phyloP scores from a whole-genome alignment of 2,888 invertebrate species.

The Vanessa cardui region DNA sequence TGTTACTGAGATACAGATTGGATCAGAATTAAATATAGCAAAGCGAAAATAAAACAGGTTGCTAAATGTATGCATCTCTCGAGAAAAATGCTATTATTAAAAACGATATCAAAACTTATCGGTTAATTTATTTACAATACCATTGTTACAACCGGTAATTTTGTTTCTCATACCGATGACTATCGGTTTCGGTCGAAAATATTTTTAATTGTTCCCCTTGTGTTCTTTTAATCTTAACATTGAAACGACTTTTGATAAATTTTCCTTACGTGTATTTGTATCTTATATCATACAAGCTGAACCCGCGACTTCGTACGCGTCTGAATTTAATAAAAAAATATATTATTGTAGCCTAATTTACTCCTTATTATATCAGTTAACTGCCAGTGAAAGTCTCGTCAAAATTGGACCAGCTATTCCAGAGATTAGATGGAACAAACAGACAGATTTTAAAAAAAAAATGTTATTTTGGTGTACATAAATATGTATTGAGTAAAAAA shows the following conservation, averaged over 20 bases:
- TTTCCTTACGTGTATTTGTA: neutral
- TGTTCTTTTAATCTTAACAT: slow-evolving; percentile 24
- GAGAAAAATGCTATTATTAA: slow-evolving; percentile 11
- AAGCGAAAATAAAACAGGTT: slow-evolving; percentile 3
- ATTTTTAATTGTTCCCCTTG: slow-evolving; percentile 32
- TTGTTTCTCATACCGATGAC: slow-evolving; percentile 31
- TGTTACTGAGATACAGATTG: neutral
- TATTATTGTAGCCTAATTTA: too few species aligned
- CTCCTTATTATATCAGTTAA: too few species aligned
- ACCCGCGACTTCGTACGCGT: too few species aligned
- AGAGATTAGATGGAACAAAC: too few species aligned
- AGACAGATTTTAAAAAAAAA: too few species aligned
- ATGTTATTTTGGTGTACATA: too few species aligned
- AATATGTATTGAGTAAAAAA: too few species aligned
- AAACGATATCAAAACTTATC: slow-evolving; percentile 13
- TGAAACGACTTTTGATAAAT: neutral
- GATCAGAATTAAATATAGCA: neutral
- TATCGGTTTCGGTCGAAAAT: slow-evolving; percentile 27
- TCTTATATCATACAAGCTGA: too few species aligned
- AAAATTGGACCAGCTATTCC: too few species aligned
- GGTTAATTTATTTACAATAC: slow-evolving; percentile 27
- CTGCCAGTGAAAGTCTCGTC: too few species aligned
- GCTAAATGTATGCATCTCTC: slow-evolving; percentile 3
- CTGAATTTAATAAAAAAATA: too few species aligned
- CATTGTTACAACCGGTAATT: slow-evolving; percentile 34